Evolutionary conservation across 2,797 vertebrate genomes (phyloP), one percentile per base, ranked within the genome.

Genomic region (Zenarchopterus dispar): DNA sequence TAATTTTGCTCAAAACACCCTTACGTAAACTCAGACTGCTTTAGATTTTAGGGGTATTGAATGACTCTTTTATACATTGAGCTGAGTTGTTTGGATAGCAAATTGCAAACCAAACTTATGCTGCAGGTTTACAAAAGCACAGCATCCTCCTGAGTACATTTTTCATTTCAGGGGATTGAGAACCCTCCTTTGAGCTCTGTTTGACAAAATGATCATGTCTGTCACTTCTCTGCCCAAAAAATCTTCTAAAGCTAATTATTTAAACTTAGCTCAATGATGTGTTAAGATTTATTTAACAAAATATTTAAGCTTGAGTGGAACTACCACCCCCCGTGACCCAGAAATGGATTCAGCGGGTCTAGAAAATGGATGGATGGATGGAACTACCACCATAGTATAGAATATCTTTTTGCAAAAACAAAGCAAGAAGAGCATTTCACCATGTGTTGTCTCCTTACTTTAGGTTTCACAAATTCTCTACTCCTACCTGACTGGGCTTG

Each of bases 201-300:
- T 80, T 67, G 67, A 84, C 62, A 55, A 74, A 82, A 67, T 67
- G 67, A 67, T 80, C 53, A 73, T 19, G 54, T 81, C 62, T 75
- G 67, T 71, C 36, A 24, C 64, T 62, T 74, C 64, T 70, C 49
- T 53, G 13, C 43, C 70, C 67, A 42, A 69, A 73, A n/a, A 67
- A 50, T 67, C 42, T 55, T 62, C 68, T 50, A 11, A 89, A 90
- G 67, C 73, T 83, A 92, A 93, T 92, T 91, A 93, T 92, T 92
- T 92, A 88, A 93, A 88, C 65, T 42, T 72, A 66, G 70, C 75
- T 80, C 83, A 80, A 85, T 81, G 82, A 70, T 85, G 75, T 83
- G 58, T 64, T 66, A 55, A 60, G 46, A 81, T 93, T 90, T 86
- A 88, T 92, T 92, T 89, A 86, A 83, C 13, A 39, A 73, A 80